Conservation (phyloP, 2,888 invertebrate species). For the Lasioglossum calceatum region DNA sequence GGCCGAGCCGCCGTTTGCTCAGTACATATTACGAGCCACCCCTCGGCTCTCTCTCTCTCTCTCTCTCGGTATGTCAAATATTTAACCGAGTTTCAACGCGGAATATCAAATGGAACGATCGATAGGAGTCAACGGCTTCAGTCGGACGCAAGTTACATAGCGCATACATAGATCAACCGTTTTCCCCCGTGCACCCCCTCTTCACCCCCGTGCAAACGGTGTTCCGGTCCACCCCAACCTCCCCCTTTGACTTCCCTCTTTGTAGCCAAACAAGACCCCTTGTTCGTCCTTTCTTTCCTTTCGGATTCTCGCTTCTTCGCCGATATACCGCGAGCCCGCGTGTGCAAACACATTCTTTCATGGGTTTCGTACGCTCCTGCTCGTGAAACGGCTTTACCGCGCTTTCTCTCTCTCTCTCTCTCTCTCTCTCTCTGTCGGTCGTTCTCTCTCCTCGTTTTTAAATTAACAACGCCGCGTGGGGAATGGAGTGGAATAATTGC, state of each 20-base stretch:
- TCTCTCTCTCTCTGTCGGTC: background rate
- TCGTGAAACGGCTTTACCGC: background rate
- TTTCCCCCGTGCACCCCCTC: background rate
- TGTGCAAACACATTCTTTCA: constrained; percentile 63
- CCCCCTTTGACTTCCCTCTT: constrained; percentile 51
- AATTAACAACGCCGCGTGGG: constrained; percentile 38
- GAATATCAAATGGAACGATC: constrained; percentile 77
- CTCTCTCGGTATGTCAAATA: constrained; percentile 77
- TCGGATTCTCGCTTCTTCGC: constrained; percentile 43
- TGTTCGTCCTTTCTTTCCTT: constrained; percentile 57
- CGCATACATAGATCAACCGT: constrained; percentile 20
- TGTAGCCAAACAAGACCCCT: constrained; percentile 52
- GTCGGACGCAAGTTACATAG: constrained; percentile 55
- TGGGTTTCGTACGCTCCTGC: constrained; percentile 30
- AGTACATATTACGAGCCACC: constrained; percentile 79
- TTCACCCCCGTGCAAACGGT: background rate
- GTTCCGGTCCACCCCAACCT: background rate
- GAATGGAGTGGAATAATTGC: constrained; percentile 50
- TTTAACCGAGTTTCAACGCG: constrained; percentile 79
- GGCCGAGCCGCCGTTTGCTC: constrained; percentile 77
- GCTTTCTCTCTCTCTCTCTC: background rate
- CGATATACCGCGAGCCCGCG: constrained; percentile 38
- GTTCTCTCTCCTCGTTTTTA: constrained; percentile 1
- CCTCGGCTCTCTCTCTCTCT: constrained; percentile 21
- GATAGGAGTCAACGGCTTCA: constrained; percentile 73